Conservation (phyloP, 2,888 invertebrate species). For the Autographa pulchrina region DNA sequence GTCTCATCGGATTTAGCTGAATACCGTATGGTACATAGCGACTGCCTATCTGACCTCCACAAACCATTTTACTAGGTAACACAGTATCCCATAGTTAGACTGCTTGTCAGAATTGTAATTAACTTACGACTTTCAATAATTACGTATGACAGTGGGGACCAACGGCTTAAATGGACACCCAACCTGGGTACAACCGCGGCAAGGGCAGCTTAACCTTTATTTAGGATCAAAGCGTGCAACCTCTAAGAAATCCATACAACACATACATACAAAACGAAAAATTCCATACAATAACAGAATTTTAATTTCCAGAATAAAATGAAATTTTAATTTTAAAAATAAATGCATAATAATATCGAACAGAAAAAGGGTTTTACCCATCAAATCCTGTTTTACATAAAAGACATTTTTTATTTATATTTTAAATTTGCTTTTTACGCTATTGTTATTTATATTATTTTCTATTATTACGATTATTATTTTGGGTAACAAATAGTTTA, state of each 20-base stretch:
- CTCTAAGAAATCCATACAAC: slow-evolving; percentile 3
- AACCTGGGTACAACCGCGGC: too few relatives aligned
- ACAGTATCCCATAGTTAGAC: too few relatives aligned
- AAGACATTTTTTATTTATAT: slow-evolving; percentile 80
- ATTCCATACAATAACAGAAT: background rate
- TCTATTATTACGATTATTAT: slow-evolving; percentile 84
- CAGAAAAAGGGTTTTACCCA: slow-evolving; percentile 62
- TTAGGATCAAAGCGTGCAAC: too few relatives aligned
- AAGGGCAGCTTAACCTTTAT: too few relatives aligned
- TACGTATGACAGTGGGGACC: too few relatives aligned
- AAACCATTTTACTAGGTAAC: too few relatives aligned
- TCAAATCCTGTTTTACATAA: slow-evolving; percentile 69
- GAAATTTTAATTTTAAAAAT: slow-evolving; percentile 16
- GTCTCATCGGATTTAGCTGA: too few relatives aligned
- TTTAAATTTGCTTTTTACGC: slow-evolving; percentile 83
- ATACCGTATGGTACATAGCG: too few relatives aligned
- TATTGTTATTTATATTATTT: slow-evolving; percentile 77
- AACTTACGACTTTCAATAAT: too few relatives aligned
- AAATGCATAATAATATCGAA: slow-evolving; percentile 60
- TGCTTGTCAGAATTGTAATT: too few relatives aligned
- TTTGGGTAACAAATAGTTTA: slow-evolving; percentile 68
- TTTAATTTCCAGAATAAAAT: slow-evolving; percentile 43
- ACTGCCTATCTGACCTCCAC: too few relatives aligned
- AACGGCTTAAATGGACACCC: too few relatives aligned
- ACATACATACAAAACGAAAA: slow-evolving; percentile 23